Evolutionary conservation across 92 coral and sea anemone genomes (phyloP).

Genomic region (Phenganax marumi): DNA sequence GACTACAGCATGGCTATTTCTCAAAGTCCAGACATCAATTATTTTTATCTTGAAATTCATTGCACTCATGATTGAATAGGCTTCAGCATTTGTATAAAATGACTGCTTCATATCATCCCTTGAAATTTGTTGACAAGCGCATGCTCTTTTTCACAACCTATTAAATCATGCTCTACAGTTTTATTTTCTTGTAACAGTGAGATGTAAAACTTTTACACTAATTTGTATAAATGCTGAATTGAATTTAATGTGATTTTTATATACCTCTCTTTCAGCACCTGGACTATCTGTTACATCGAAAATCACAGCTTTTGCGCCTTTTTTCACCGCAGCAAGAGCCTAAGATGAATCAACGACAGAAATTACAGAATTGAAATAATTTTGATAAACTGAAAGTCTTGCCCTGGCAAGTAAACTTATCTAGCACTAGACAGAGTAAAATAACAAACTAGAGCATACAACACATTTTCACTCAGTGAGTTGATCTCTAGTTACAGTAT

Average conservation of each 20-base stretch:
- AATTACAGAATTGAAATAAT: not conserved
- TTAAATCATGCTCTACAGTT: not conserved
- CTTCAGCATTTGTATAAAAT: not conserved
- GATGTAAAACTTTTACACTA: not conserved
- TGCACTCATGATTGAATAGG: too few species aligned
- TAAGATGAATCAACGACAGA: slow-evolving; percentile 31
- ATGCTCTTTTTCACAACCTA: not conserved
- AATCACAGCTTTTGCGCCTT: slow-evolving; percentile 95
- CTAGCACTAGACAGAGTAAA: too few species aligned
- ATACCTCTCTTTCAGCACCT: slow-evolving; percentile 82
- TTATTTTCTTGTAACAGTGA: slow-evolving; percentile 4
- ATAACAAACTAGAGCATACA: too few species aligned
- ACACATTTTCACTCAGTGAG: too few species aligned
- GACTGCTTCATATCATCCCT: not conserved
- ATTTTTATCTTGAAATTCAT: too few species aligned
- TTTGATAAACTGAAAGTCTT: too few species aligned
- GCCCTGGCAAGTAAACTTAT: not conserved
- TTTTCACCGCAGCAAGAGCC: slow-evolving; percentile 91
- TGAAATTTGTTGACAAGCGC: not conserved
- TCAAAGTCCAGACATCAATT: not conserved
- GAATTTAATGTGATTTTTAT: not conserved
- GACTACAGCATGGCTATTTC: not conserved
- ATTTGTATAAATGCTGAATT: not conserved
- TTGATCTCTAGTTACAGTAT: too few species aligned
- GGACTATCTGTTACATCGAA: slow-evolving; percentile 90